These are phyloP conservation scores for Hanleya hanleyi DNA, from an alignment of 2,888 invertebrate genomes.

Conservation along the genomic window DNA sequence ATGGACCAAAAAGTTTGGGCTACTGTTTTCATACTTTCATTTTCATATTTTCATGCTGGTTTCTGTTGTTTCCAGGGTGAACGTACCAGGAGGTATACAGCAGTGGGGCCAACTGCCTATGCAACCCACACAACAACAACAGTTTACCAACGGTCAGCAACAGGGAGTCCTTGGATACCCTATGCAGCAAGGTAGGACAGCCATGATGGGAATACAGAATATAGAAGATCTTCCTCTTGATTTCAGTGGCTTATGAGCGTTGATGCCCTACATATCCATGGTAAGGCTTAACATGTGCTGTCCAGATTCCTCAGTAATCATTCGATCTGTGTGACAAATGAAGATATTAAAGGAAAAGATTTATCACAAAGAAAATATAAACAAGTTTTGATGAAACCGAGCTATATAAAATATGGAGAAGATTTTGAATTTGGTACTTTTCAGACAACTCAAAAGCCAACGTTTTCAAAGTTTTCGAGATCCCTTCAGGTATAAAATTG, in stretches of 20 bases:
- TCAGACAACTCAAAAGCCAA: not conserved
- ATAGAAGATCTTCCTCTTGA: slow-evolving; percentile 9
- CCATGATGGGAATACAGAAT: slow-evolving; percentile 1
- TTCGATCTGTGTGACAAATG: no score
- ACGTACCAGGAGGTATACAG: slow-evolving; percentile 41
- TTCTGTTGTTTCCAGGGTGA: slow-evolving; percentile 7
- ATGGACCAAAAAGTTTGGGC: no score
- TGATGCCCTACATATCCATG: not conserved
- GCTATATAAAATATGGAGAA: no score
- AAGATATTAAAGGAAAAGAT: no score
- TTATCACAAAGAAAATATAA: no score
- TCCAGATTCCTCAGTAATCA: no score
- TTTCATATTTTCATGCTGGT: no score
- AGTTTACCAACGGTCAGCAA: slow-evolving; percentile 54
- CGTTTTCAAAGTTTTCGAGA: no score
- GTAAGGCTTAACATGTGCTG: no score
- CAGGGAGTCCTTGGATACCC: slow-evolving; percentile 49
- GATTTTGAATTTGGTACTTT: not conserved
- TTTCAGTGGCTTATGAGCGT: slow-evolving; percentile 7
- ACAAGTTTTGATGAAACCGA: no score
- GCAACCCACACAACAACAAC: slow-evolving; percentile 61
- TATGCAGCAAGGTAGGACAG: slow-evolving; percentile 32
- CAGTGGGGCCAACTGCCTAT: slow-evolving; percentile 59
- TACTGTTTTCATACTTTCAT: no score
- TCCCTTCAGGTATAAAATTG: no score